Base-by-base conservation (phyloP, 2,113 vertebrate genomes). In the Vidua macroura region DNA sequence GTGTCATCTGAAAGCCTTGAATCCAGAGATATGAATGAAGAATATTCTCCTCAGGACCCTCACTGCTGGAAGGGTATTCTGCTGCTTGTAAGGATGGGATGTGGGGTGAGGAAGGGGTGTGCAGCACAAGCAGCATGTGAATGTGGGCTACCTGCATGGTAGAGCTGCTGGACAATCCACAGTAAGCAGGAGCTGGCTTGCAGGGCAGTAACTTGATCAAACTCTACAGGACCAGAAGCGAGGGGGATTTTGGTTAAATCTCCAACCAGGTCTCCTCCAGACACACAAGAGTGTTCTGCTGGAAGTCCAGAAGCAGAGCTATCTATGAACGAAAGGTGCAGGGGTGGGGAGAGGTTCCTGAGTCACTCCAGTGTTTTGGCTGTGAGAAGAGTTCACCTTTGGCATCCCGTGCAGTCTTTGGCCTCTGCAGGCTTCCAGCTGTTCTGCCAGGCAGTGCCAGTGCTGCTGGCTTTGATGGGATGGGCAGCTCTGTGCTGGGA, bases 401-500 rank as follows among this genome's bases (percentile, higher is more conserved):
- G 64, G 70, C 68, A 78, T 18, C 28, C 44, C 2, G 1, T 18
- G 48, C 66, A 79, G 73, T 6, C 77, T 52, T 56, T 82, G 86
- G 74, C 41, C 81, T 69, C 86, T 75, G 25, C 74, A 92, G 83
- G 28, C 60, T 86, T 37, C 69, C 69, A 84, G 83, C 58, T 43
- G 10, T 37, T 49, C 86, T 87, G 73, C 69, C 86, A 91, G 77
- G 52, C 80, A 58, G 33, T 17, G 49, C 0, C 2, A 72, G 46
- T 25, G 31, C 49, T 91, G 64, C 72, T 95, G 84, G 44, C 83
- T 69, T 53, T 35, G 74, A 37, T 41, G 82, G 74, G 76, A 64
- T 7, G 43, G 70, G 67, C 91, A 94, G 81, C 74, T 91, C 83
- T 16, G 0, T 22, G 62, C 89, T 95, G 95, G 87, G 82, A 93